Base-by-base conservation (phyloP, 64 coral and sea anemone species). In the Astreopora myriophthalma region DNA sequence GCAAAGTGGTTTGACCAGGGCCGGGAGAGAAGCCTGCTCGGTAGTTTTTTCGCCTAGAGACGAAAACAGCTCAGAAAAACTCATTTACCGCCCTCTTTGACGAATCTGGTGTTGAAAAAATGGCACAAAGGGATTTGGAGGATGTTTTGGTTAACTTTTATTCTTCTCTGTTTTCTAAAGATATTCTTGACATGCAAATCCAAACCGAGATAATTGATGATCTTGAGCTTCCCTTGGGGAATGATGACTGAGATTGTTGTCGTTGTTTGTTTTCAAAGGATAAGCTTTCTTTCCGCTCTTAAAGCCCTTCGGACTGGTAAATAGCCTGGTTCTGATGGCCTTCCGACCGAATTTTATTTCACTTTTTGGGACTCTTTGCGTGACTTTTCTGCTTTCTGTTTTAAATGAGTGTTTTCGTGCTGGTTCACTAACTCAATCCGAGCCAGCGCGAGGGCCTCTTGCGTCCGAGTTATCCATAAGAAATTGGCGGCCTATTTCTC, bases 251-350 rank as follows among this genome's bases (percentile, higher is more conserved):
- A 1, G 22, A 42, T 33, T 29, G 2, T 3, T 85, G 48, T 46
- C 70, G 75, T 11, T 69, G 86, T 9, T 44, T 19, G 0, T 3
- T 88, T 16, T 22, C 69, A 0, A 1, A 29, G 1, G 86, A 76
- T 1, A 71, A 88, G 17, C 74, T 69, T 61, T n/a, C 12, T 35
- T 49, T 23, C 86, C 33, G 69, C 69, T 11, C 49, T 88, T 6
- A 3, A 27, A 14, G 68, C 29, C 23, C 44, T 90, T 49, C 31
- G 7, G 17, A 27, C 17, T 11, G 36, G 31, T 19, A 90, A 80
- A 19, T 68, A 74, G n/a, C 88, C 88, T 0, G 75, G 75, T 29
- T 19, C 79, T 17, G 75, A 90, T 42, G 88, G 88, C 0, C 76
- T 80, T 16, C 57, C 88, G 0, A 26, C 23, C 0, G 75, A 90